phyloP scores from a whole-genome alignment of 2,888 invertebrate genomes.

The Pyrochroa serraticornis region DNA sequence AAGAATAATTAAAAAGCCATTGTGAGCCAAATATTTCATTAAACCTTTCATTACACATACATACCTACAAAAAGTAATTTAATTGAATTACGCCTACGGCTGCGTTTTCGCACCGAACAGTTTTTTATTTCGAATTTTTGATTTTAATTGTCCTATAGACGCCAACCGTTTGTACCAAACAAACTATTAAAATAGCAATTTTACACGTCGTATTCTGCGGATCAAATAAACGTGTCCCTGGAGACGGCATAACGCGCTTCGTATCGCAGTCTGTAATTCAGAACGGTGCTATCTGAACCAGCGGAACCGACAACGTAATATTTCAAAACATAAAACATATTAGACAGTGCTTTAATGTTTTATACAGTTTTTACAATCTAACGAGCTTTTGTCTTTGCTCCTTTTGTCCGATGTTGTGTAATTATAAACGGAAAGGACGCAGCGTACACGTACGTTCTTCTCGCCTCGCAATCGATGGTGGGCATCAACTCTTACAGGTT shows the following conservation, averaged over 20 bases:
- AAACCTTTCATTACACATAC: neutral
- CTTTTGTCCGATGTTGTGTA: too few species aligned
- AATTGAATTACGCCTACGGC: neutral
- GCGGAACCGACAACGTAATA: conserved; percentile 4
- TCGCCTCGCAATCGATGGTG: too few species aligned
- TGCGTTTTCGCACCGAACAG: neutral
- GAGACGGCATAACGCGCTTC: neutral
- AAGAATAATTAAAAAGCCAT: neutral
- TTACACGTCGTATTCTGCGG: neutral
- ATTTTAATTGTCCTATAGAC: neutral
- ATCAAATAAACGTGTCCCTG: neutral
- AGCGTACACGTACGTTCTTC: too few species aligned
- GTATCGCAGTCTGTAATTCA: conserved; percentile 2
- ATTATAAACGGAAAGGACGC: too few species aligned
- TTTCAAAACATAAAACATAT: conserved; percentile 2
- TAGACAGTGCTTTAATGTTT: neutral
- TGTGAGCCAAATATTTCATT: neutral
- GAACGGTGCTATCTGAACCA: neutral
- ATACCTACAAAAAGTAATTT: neutral
- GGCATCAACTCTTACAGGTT: too few species aligned
- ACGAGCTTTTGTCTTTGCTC: conserved; percentile 1
- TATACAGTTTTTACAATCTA: neutral
- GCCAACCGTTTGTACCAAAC: neutral
- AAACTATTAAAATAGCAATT: conserved; percentile 4
- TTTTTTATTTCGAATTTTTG: too few species aligned